These are phyloP conservation scores for Enteromius argenteus DNA, from an alignment of 2,797 vertebrate genomes.

Conservation along the genomic window DNA sequence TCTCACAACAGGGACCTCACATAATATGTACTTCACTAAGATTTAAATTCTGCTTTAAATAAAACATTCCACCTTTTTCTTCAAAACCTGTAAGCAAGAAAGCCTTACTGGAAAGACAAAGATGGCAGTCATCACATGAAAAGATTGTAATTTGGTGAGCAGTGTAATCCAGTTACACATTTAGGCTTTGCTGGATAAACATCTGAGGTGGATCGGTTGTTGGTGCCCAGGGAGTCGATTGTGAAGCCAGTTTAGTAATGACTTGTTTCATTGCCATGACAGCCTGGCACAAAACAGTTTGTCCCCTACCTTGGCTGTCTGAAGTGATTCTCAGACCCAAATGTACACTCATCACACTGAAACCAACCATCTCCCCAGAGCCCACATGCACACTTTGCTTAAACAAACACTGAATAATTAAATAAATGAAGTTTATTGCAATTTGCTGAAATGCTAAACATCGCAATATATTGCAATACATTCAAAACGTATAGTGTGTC, in stretches of 20 bases:
- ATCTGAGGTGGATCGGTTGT: constrained; percentile 50
- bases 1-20: too few relatives aligned
- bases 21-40: too few relatives aligned
- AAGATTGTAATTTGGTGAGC: constrained; percentile 44
- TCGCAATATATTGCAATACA: not conserved
- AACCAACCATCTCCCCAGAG: not conserved
- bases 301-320: constrained; percentile 39
- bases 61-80: not conserved
- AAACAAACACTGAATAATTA: not conserved
- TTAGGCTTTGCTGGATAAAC: constrained; percentile 48
- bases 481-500: not conserved
- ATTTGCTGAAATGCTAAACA: too few relatives aligned
- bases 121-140: constrained; percentile 29
- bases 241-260: constrained; percentile 52
- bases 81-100: not conserved
- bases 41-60: not conserved
- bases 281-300: constrained; percentile 44
- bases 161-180: constrained; percentile 51
- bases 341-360: not conserved
- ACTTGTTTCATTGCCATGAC: constrained; percentile 47
- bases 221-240: constrained; percentile 33
- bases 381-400: constrained; percentile 15
- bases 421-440: not conserved
- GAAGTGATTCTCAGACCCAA: constrained; percentile 27
- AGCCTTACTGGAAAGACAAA: constrained; percentile 21